Base-by-base conservation (phyloP, 2,888 invertebrate species). In the Monopis laevigella region DNA sequence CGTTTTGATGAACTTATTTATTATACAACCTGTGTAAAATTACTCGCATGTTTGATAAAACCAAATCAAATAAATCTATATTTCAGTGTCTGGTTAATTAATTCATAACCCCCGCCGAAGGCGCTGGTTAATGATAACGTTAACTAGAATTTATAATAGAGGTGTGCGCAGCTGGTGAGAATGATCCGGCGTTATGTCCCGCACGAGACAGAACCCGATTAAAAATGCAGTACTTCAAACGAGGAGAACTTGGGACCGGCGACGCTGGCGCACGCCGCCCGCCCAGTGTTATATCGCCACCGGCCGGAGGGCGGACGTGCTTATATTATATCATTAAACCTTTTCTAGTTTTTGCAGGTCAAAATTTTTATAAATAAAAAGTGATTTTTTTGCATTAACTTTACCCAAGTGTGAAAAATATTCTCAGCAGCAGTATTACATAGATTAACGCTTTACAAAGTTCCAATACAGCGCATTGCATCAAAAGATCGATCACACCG, bases 111-210 rank as follows among this genome's bases (percentile, higher is more conserved):
- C 32, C 17, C 32, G 11, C 66, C 65, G 67, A 66, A 72, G 70
- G 66, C 70, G 68, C 65, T 72, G 66, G 68, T 71, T 73, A 78
- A 78, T 77, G 74, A 77, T 67, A 71, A 66, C 67, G 73, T 73
- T 80, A 78, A 78, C 74, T 78, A 69, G 77, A 77, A 71, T 72
- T 67, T 62, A 65, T 74, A 75, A 78, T 75, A 68, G 60, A 67
- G 65, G 65, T 61, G 65, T 62, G 62, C 71, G 61, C 75, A 74
- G 73, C 70, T 78, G 75, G 69, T 63, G 62, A 60, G 62, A 67
- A 60, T 65, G 60, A 64, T 65, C 65, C 66, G 68, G 73, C 74
- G 74, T 78, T 77, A 80, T 77, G 73, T 73, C 72, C 75, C 78
- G 68, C 74, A 65, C 69, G 78, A 77, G 78, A 74, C 78, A 66